Percentiles rank a stretch among this genome's conserved stretches.
These are phyloP conservation scores for Thaumatotibia leucotreta DNA, from an alignment of 1,140 invertebrate genomes.

Conservation along the genomic window DNA sequence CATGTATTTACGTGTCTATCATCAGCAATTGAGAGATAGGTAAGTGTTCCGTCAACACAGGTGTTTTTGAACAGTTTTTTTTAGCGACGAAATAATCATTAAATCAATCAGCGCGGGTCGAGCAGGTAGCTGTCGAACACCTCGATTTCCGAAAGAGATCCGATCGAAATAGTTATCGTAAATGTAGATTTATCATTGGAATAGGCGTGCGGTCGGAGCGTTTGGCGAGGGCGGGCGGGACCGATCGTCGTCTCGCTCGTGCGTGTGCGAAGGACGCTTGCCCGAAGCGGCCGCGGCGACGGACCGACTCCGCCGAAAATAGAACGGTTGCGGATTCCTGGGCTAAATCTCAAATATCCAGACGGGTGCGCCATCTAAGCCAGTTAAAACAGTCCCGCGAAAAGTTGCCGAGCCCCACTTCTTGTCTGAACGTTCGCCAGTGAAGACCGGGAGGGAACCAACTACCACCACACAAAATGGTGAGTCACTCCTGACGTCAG, in stretches of 20 bases:
- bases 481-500: conserved; percentile 75
- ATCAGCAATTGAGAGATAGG: background rate
- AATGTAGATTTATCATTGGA: conserved; percentile 69
- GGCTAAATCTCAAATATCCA: conserved; percentile 79
- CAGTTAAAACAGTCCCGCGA: conserved; percentile 83
- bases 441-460: conserved; percentile 79
- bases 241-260: conserved; percentile 63
- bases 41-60: background rate
- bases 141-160: conserved; percentile 45
- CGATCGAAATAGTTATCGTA: conserved; percentile 72
- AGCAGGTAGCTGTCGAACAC: conserved; percentile 23
- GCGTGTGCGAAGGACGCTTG: conserved; percentile 25
- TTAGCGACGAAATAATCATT: background rate
- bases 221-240: conserved; percentile 35
- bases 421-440: conserved; percentile 83
- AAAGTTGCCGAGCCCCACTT: conserved; percentile 82
- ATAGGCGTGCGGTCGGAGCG: conserved; percentile 36
- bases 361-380: conserved; percentile 81
- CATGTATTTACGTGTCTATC: background rate
- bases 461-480: conserved; percentile 79
- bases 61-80: background rate
- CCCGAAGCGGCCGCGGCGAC: conserved; percentile 42
- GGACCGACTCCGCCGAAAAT: conserved; percentile 72
- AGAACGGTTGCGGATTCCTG: conserved; percentile 76
- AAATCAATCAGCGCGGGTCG: background rate